Conservation (phyloP, 2,113 vertebrate genomes). For the Rissa tridactyla region DNA sequence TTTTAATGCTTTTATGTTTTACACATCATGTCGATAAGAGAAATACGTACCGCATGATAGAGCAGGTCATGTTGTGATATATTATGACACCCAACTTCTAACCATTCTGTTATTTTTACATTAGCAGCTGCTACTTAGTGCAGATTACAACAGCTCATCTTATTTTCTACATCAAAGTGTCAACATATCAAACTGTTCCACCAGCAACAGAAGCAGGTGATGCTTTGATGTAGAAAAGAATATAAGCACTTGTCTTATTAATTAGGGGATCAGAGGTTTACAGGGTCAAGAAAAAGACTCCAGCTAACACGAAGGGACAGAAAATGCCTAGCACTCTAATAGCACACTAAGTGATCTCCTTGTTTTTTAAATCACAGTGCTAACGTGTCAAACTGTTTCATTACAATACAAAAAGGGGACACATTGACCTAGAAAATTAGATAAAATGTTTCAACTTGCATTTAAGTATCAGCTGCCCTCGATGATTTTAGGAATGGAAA, state of each 20-base stretch:
- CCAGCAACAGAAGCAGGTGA: slow-evolving; percentile 17
- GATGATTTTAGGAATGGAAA: neutral
- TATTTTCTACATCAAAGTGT: slow-evolving; percentile 52
- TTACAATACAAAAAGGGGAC: neutral
- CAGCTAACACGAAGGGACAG: neutral
- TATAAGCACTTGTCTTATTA: slow-evolving; percentile 32
- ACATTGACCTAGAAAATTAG: neutral
- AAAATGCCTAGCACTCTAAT: neutral
- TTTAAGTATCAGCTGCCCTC: neutral
- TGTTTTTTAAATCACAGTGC: neutral
- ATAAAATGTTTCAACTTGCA: neutral
- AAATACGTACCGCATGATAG: neutral
- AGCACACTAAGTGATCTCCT: neutral
- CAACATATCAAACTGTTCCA: slow-evolving; percentile 40
- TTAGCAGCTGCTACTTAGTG: slow-evolving; percentile 41
- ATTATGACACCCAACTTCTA: neutral
- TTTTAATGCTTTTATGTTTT: neutral
- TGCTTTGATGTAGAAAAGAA: slow-evolving; percentile 9
- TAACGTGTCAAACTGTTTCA: neutral
- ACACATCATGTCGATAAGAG: neutral
- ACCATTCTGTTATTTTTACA: slow-evolving; percentile 36
- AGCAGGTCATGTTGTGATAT: slow-evolving; percentile 12
- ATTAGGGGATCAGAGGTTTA: slow-evolving; percentile 47
- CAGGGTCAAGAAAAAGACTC: slow-evolving; percentile 22
- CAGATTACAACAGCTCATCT: slow-evolving; percentile 61